phyloP scores from a whole-genome alignment of 1,140 invertebrate genomes.

The Pomacea maculata region DNA sequence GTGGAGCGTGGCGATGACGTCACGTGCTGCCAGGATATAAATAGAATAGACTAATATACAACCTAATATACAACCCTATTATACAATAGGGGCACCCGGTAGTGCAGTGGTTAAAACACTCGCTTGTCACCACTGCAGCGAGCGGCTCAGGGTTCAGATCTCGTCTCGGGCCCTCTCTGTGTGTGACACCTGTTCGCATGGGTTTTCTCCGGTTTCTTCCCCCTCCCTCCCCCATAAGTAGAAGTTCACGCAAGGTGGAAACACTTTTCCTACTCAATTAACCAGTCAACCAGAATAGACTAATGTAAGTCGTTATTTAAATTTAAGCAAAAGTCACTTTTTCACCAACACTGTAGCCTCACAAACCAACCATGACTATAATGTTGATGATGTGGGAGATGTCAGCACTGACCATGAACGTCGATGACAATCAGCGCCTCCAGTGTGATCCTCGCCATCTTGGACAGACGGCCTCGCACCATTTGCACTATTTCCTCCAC shows the following conservation, averaged over 20 bases:
- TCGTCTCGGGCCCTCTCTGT: too few species aligned
- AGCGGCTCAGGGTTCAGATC: too few species aligned
- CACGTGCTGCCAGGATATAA: constrained; percentile 72
- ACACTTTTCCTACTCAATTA: too few species aligned
- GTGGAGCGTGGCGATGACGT: constrained; percentile 73
- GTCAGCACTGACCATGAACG: constrained; percentile 63
- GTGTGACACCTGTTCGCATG: too few species aligned
- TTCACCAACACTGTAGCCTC: not conserved
- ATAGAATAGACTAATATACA: not conserved
- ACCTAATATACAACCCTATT: too few species aligned
- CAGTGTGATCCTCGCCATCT: constrained; percentile 64
- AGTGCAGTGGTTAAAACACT: too few species aligned
- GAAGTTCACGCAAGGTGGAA: too few species aligned
- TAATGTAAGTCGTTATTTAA: not conserved
- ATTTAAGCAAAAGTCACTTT: not conserved
- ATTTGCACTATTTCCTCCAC: constrained; percentile 64
- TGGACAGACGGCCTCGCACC: constrained; percentile 62
- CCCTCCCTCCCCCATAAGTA: too few species aligned
- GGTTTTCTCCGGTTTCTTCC: too few species aligned
- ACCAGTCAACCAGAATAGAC: too few species aligned
- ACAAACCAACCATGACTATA: constrained; percentile 1
- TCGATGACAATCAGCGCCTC: constrained; percentile 67
- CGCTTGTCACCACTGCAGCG: too few species aligned
- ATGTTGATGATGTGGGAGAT: not conserved
- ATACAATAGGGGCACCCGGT: too few species aligned